Evolutionary conservation across 2,797 vertebrate genomes (phyloP), one percentile per base, ranked within the genome.

Genomic region (Peromyscus attwateri): DNA sequence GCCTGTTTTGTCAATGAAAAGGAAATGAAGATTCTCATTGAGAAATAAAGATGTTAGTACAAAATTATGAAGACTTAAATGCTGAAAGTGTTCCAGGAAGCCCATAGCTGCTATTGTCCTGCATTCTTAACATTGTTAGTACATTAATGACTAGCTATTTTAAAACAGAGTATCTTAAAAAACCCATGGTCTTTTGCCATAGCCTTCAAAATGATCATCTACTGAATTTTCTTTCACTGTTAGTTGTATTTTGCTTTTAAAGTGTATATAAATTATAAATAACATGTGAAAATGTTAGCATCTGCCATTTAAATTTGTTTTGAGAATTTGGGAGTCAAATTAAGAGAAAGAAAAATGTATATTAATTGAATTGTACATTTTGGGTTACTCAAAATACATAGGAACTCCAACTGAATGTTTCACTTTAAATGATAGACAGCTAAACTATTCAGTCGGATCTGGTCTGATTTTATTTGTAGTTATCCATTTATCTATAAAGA

Each of bases 281-380:
- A 94, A 64, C 13, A 46, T 68, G n/a, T 79, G n/a, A 95, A 91
- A 68, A 31, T 73, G 14, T 90, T 25, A 31, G 84, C 62, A 57
- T 64, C 29, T 75, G 34, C 13, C 13, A 81, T 87, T 81, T 5
- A 46, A 23, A 46, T 25, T 5, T 60, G 49, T 49, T 55, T 27
- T 82, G 17, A 57, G n/a, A 71, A 82, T 92, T 94, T 76, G 23
- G 3, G 9, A 81, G 62, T 94, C 37, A 88, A 89, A 83, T 55
- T 60, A 70, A 79, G 27, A 96, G 12, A 55, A 80, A 40, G 14
- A 73, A 83, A 83, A 84, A 87, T 34, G 0, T 64, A 60, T 83
- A 34, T 89, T 90, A 91, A 52, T 70, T 75, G 79, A 79, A 60
- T 60, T 2, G 5, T 68, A 17, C 2, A 46, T 31, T 80, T 89